phyloP scores from a whole-genome alignment of 2,113 vertebrate species.

The Mirza zaza region DNA sequence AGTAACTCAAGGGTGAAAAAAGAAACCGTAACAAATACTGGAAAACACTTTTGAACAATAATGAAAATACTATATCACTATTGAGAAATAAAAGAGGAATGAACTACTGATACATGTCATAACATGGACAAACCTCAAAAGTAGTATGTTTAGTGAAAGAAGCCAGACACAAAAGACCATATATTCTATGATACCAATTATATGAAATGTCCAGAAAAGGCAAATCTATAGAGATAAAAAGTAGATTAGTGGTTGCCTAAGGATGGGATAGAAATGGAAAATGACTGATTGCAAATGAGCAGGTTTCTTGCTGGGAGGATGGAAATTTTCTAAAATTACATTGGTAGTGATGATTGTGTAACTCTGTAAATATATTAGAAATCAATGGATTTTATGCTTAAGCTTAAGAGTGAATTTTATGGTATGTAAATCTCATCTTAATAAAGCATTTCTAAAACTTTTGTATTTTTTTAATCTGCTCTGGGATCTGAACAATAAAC shows the following conservation, averaged over 20 bases:
- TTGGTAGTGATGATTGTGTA: not conserved
- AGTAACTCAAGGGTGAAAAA: not conserved
- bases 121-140: not conserved
- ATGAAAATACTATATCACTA: not conserved
- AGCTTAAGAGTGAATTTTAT: not conserved
- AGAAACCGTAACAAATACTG: not conserved
- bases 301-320: not conserved
- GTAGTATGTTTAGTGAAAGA: not conserved
- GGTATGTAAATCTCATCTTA: not conserved
- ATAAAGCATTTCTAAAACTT: not conserved
- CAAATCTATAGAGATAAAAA: not conserved
- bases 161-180: not conserved
- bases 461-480: no score
- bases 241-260: not conserved
- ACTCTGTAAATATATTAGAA: not conserved
- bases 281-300: not conserved
- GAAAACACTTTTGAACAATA: constrained; percentile 18
- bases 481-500: no score
- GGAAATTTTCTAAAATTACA: not conserved
- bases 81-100: not conserved
- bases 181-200: not conserved
- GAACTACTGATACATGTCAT: not conserved
- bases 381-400: not conserved
- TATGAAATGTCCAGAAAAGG: not conserved
- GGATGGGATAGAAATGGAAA: not conserved